Evolutionary conservation across 1,140 invertebrate species (phyloP).

Genomic region (Pseudomyrmex flavicornis): DNA sequence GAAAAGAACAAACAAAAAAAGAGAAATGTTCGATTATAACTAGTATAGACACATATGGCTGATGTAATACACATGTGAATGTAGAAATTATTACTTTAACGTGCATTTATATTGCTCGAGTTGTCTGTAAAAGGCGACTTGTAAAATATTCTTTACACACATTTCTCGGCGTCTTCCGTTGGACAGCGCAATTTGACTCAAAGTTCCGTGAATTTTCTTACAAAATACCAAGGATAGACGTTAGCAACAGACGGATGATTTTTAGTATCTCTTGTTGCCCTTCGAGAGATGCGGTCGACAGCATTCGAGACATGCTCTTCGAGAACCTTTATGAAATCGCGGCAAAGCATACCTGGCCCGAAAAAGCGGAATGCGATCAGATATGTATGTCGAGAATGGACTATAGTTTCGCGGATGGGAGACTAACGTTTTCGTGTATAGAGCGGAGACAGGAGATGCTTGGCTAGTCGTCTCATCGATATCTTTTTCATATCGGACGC

Average conservation of each 20-base stretch:
- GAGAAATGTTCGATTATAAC: not conserved
- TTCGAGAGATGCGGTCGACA: conserved; percentile 10
- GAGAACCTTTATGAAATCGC: conserved; percentile 54
- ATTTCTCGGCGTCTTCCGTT: conserved; percentile 8
- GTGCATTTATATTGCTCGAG: not conserved
- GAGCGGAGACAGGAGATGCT: conserved; percentile 5
- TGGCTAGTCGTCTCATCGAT: conserved; percentile 17
- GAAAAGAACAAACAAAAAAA: not conserved
- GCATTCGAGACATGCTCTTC: conserved; percentile 48
- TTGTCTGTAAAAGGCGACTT: conserved; percentile 17
- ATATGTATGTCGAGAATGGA: conserved; percentile 65
- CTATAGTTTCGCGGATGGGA: conserved; percentile 9
- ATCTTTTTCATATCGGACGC: conserved; percentile 39
- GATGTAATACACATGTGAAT: not conserved
- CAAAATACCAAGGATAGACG: conserved; percentile 47
- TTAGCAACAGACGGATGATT: conserved; percentile 55
- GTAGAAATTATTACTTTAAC: not conserved
- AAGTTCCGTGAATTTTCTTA: conserved; percentile 52
- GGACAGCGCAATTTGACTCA: conserved; percentile 39
- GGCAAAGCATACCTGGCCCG: conserved; percentile 48
- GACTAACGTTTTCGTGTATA: conserved; percentile 43
- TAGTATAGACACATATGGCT: not conserved
- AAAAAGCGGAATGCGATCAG: conserved; percentile 64
- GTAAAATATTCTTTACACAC: conserved; percentile 24
- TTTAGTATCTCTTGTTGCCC: conserved; percentile 40